Evolutionary conservation across 2,888 invertebrate genomes (phyloP), one percentile per base, ranked within the genome.

Genomic region (Stegophylla sp.): DNA sequence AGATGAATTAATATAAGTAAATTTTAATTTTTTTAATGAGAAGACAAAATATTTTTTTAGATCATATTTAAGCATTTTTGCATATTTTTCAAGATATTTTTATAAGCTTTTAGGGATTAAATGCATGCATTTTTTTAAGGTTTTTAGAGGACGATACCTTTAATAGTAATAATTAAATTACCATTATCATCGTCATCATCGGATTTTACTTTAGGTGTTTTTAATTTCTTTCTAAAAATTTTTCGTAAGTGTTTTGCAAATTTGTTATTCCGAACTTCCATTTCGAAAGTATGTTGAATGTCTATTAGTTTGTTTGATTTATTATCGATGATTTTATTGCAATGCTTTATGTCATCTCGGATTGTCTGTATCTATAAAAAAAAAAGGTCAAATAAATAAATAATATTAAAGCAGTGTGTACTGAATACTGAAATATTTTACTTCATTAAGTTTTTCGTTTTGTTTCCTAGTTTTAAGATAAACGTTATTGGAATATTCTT

Each of bases 141-240:
- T n/a, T n/a, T n/a, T n/a, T n/a, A n/a, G n/a, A n/a, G n/a, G n/a
- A n/a, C n/a, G 9, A 5, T 3, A 53, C 20, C 10, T 53, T n/a
- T 9, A 53, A 12, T n/a, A 53, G 9, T 53, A 53, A 53, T 53
- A n/a, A 53, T n/a, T 5, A 53, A 53, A 56, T 56, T 23, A 23
- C 4, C 20, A 4, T 10, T 28, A 84, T 83, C 84, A 85, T 56
- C 56, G 28, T 20, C 48, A 87, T 89, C 90, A 81, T 89, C 88
- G 7, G 89, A 89, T 69, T 87, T 88, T 71, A 28, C 53, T 82
- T 92, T 92, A 0, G 91, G 91, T 9, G 91, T 90, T 83, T 92
- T 92, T 85, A 92, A 93, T 85, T 93, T 94, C 86, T 94, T 96
- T 85, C 92, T 93, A 85, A 92, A 96, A 79, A 96, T 94, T 85